Evolutionary conservation across 2,797 vertebrate genomes (phyloP).

Genomic region (Pseudocheirus occidentalis): DNA sequence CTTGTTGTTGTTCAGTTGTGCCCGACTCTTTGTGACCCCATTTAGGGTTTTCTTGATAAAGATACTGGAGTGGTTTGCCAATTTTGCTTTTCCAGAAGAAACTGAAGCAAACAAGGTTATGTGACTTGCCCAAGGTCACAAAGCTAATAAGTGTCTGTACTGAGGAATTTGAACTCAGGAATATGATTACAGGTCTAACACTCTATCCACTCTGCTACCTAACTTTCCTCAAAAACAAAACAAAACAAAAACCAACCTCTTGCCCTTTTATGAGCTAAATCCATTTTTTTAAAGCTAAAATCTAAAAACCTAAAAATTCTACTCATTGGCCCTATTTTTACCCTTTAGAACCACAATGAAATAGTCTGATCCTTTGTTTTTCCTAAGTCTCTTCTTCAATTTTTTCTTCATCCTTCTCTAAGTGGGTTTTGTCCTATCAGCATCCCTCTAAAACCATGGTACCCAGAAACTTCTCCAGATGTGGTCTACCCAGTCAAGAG

Average conservation of each 20-base stretch:
- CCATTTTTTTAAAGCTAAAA: background rate
- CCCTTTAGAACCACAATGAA: background rate
- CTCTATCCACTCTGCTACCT: background rate
- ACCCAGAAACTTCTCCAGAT: background rate
- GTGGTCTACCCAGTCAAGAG: background rate
- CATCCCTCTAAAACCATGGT: background rate
- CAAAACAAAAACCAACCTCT: background rate
- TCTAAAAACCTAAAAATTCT: background rate
- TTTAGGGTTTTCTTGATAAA: background rate
- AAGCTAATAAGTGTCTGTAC: background rate
- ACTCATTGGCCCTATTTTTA: slow-evolving; percentile 14
- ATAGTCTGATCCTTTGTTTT: slow-evolving; percentile 2
- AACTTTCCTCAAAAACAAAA: background rate
- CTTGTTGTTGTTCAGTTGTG: background rate
- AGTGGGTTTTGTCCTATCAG: background rate
- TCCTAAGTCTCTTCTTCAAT: background rate
- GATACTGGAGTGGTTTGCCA: background rate
- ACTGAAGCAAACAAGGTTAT: background rate
- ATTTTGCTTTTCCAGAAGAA: background rate
- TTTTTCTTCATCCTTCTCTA: background rate
- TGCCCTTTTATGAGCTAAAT: background rate
- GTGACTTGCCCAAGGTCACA: background rate
- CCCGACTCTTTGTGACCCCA: background rate
- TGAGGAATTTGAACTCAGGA: background rate
- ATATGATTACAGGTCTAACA: background rate